phyloP scores from a whole-genome alignment of 2,888 invertebrate species.

The Dasysyrphus albostriatus region DNA sequence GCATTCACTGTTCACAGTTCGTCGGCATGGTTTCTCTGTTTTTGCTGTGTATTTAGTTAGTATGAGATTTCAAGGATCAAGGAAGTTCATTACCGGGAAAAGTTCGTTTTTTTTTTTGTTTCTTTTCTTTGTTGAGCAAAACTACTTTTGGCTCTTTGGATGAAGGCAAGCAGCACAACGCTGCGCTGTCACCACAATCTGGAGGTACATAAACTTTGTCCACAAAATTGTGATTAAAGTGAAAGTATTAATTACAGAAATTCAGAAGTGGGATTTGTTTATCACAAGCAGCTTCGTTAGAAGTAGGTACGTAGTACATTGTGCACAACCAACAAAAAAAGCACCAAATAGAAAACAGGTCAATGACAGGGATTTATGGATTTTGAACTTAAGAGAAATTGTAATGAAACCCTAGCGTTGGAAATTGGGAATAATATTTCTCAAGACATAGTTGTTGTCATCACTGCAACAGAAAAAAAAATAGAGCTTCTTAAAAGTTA shows the following conservation, averaged over 20 bases:
- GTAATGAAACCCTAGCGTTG: background rate
- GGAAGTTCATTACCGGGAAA: conserved; percentile 26
- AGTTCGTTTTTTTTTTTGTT: conserved; percentile 7
- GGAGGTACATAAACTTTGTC: conserved; percentile 24
- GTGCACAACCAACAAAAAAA: background rate
- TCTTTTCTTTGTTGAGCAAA: background rate
- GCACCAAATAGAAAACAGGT: background rate
- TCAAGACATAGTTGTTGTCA: background rate
- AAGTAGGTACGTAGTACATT: background rate
- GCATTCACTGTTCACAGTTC: background rate
- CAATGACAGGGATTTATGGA: conserved; percentile 34
- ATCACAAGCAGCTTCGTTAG: background rate
- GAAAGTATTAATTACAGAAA: conserved; percentile 32
- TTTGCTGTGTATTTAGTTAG: conserved; percentile 16
- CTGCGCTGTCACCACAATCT: conserved; percentile 31
- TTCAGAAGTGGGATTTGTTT: conserved; percentile 21
- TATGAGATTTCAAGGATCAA: conserved; percentile 21
- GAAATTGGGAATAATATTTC: background rate
- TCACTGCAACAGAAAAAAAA: background rate
- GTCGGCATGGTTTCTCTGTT: conserved; percentile 7
- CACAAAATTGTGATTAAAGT: conserved; percentile 28
- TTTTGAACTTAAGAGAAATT: background rate
- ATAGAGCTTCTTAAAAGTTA: background rate
- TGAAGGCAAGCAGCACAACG: conserved; percentile 1
- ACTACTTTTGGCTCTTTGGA: conserved; percentile 15